Base-by-base conservation (phyloP, 1,140 invertebrate species). In the Medauroidea extradentata region DNA sequence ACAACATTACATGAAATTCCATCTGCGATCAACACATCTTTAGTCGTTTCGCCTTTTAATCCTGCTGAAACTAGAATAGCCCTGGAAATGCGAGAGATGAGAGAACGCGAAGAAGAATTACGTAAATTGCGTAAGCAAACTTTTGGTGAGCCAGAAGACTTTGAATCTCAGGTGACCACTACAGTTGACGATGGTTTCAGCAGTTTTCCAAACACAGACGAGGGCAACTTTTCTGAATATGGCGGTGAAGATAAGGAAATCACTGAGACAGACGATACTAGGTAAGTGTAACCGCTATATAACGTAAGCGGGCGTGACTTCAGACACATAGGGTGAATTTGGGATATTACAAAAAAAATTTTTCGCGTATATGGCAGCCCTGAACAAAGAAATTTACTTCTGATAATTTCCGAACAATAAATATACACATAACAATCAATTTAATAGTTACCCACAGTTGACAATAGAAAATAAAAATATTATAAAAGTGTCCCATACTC, bases 71-170 rank as follows among this genome's bases (percentile, higher is more conserved):
- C 71, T 42, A 70, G 73, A 39, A 81, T 81, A 39, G 78, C 77
- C 3, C 64, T 69, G 34, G 79, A 81, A 61, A 70, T 81, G 23
- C 63, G 76, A 18, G 75, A 79, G 60, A 65, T 75, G 61, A 67
- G 69, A 48, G 73, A 77, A 60, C 63, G 78, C 5, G 78, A 80
- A 59, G 78, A 78, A 21, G 78, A 80, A 53, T 64, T 80, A 5
- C 64, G 71, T 13, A 53, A 57, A 42, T 63, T 69, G 57, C 61
- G 74, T 44, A 59, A 65, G 48, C 57, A 53, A 27, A 18, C 61
- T 27, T 64, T 38, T 29, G 39, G 11, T 44, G 21, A 49, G 46
- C 41, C 44, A 11, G 43, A 61, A 50, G 21, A 38, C 5, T 27
- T 25, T 39, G 46, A 57, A 24, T 9, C 46, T 14, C 18, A 50